Evolutionary conservation across 1,140 invertebrate species (phyloP).

Genomic region (Hyposmocoma kahamanoa): DNA sequence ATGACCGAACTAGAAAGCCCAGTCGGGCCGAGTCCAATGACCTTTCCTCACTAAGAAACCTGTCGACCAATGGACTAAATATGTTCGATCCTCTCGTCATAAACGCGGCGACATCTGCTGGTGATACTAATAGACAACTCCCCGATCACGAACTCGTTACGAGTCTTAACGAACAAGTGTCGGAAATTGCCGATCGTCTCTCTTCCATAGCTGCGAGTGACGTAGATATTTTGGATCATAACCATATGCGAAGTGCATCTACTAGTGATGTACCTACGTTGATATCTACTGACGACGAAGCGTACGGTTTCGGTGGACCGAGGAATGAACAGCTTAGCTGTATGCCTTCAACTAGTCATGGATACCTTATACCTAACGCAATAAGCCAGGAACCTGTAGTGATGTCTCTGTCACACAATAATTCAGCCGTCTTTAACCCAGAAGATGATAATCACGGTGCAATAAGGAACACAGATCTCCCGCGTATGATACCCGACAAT

Average conservation of each 20-base stretch:
- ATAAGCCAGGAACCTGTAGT: slow-evolving; percentile 69
- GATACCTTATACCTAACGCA: slow-evolving; percentile 74
- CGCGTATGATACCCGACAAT: slow-evolving; percentile 54
- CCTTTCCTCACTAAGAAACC: slow-evolving; percentile 54
- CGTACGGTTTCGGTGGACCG: slow-evolving; percentile 38
- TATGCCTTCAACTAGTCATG: slow-evolving; percentile 73
- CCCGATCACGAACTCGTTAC: slow-evolving; percentile 65
- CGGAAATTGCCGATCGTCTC: slow-evolving; percentile 64
- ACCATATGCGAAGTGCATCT: slow-evolving; percentile 58
- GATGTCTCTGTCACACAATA: slow-evolving; percentile 62
- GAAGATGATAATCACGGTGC: slow-evolving; percentile 44
- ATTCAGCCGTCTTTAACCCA: slow-evolving; percentile 55
- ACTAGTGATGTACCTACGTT: slow-evolving; percentile 62
- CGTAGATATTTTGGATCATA: slow-evolving; percentile 46
- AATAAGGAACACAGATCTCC: slow-evolving; percentile 40
- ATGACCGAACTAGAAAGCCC: slow-evolving; percentile 42
- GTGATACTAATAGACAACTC: slow-evolving; percentile 43
- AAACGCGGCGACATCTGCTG: slow-evolving; percentile 45
- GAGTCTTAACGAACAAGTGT: slow-evolving; percentile 66
- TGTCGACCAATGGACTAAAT: slow-evolving; percentile 66
- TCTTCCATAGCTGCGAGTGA: slow-evolving; percentile 56
- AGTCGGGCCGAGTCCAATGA: slow-evolving; percentile 59
- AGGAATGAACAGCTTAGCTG: slow-evolving; percentile 55
- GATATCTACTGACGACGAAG: slow-evolving; percentile 41
- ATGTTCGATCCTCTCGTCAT: slow-evolving; percentile 70